Conservation (phyloP, 1,140 invertebrate species). For the Drosophila truncata region DNA sequence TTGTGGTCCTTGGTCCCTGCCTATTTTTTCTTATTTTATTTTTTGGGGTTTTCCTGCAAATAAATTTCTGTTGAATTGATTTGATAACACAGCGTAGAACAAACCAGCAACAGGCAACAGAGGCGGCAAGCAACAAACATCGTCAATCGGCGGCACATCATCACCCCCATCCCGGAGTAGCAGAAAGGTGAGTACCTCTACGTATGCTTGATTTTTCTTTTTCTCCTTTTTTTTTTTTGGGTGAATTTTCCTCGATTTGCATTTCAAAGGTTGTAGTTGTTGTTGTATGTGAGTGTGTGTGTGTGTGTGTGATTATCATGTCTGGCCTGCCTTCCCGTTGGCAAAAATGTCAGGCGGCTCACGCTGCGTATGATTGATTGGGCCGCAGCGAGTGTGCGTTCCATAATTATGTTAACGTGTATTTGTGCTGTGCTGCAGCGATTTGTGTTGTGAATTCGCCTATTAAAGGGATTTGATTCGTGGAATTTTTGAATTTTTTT, state of each 20-base stretch:
- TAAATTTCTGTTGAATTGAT: conserved; percentile 66
- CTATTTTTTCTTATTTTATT: not conserved
- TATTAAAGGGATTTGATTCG: conserved; percentile 28
- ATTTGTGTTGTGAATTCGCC: conserved; percentile 7
- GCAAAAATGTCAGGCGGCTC: conserved; percentile 38
- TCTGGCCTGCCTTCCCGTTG: conserved; percentile 27
- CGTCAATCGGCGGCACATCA: conserved; percentile 34
- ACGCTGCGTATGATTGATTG: conserved; percentile 79
- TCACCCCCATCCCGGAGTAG: conserved; percentile 1
- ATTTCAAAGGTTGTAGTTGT: conserved; percentile 63
- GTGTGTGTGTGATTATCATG: conserved; percentile 58
- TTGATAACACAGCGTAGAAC: conserved; percentile 35
- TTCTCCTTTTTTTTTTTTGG: conserved; percentile 23
- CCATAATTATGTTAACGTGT: conserved; percentile 38
- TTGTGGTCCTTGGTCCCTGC: not conserved
- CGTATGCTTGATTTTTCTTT: conserved; percentile 36
- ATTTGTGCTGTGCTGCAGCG: conserved; percentile 16
- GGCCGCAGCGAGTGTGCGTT: conserved; percentile 31
- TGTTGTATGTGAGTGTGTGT: too few relatives aligned
- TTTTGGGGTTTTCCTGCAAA: conserved; percentile 45
- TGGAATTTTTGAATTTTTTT: conserved; percentile 1
- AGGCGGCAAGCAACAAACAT: conserved; percentile 53
- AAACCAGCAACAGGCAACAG: conserved; percentile 47
- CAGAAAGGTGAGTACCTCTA: conserved; percentile 57
- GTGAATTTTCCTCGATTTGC: conserved; percentile 56